Conservation (phyloP, 2,888 invertebrate species). For the Tetheella fluctuosa region DNA sequence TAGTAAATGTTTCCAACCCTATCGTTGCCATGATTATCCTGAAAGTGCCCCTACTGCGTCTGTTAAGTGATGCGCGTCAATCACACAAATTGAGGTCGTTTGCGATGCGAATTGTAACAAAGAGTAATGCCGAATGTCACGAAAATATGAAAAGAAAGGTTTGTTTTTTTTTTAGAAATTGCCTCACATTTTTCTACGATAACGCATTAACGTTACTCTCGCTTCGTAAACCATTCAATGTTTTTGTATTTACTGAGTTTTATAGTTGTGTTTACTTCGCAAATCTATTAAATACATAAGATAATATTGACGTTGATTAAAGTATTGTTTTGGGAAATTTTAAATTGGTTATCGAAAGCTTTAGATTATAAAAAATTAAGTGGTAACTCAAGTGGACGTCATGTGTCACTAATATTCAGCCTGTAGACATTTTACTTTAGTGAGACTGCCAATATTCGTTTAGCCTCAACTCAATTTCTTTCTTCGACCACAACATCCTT, state of each 20-base stretch:
- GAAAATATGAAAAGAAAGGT: conserved; percentile 6
- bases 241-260: conserved; percentile 5
- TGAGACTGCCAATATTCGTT: not conserved
- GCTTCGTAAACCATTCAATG: conserved; percentile 3
- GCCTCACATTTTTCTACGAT: conserved; percentile 1
- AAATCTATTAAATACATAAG: not conserved
- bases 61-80: conserved; percentile 27
- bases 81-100: conserved; percentile 33
- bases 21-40: conserved; percentile 2
- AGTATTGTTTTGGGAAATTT: too few species aligned
- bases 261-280: not conserved
- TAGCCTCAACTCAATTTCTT: not conserved
- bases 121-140: conserved; percentile 25
- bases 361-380: too few species aligned
- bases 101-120: conserved; percentile 28
- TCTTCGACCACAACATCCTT: not conserved
- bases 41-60: not conserved
- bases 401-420: not conserved
- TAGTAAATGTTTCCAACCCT: not conserved
- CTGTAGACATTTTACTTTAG: not conserved
- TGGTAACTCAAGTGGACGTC: too few species aligned
- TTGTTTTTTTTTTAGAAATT: conserved; percentile 11
- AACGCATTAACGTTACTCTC: conserved; percentile 1
- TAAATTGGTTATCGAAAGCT: not conserved
- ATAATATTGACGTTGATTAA: not conserved